These are phyloP conservation scores for Metridium senile DNA, from an alignment of 92 coral and sea anemone species.

Conservation along the genomic window DNA sequence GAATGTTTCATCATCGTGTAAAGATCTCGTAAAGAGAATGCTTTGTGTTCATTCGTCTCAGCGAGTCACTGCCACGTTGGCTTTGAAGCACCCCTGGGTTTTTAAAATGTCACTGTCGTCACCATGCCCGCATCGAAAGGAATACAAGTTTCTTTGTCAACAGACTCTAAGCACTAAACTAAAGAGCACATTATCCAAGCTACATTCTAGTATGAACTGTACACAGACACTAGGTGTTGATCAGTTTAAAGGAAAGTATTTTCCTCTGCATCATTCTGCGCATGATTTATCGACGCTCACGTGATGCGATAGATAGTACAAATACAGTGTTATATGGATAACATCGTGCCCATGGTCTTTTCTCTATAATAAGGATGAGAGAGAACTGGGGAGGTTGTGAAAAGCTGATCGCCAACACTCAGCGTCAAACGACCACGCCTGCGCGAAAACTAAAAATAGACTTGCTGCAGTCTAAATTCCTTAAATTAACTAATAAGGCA, in stretches of 20 bases:
- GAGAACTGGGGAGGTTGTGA: too few relatives aligned
- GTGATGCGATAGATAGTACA: not conserved
- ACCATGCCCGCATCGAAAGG: constrained; percentile 30
- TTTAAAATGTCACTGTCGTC: constrained; percentile 37
- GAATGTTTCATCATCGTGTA: constrained; percentile 67
- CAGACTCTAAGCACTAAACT: constrained; percentile 47
- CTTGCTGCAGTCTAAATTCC: too few relatives aligned
- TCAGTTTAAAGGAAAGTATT: constrained; percentile 69
- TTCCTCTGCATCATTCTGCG: constrained; percentile 85
- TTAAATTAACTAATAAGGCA: too few relatives aligned
- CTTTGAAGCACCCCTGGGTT: constrained; percentile 91
- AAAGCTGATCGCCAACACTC: too few relatives aligned
- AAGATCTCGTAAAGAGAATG: constrained; percentile 72
- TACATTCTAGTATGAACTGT: constrained; percentile 76
- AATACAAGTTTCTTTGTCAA: constrained; percentile 35
- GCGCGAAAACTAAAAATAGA: too few relatives aligned
- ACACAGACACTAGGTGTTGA: constrained; percentile 64
- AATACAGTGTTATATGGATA: not conserved
- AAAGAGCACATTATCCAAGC: constrained; percentile 64
- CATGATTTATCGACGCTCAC: constrained; percentile 60
- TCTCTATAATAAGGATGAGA: too few relatives aligned
- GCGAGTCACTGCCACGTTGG: constrained; percentile 69
- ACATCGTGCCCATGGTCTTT: too few relatives aligned
- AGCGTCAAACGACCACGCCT: too few relatives aligned
- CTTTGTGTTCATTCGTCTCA: constrained; percentile 60